phyloP scores from a whole-genome alignment of 1,140 invertebrate genomes.

The Lordiphosa mommai region DNA sequence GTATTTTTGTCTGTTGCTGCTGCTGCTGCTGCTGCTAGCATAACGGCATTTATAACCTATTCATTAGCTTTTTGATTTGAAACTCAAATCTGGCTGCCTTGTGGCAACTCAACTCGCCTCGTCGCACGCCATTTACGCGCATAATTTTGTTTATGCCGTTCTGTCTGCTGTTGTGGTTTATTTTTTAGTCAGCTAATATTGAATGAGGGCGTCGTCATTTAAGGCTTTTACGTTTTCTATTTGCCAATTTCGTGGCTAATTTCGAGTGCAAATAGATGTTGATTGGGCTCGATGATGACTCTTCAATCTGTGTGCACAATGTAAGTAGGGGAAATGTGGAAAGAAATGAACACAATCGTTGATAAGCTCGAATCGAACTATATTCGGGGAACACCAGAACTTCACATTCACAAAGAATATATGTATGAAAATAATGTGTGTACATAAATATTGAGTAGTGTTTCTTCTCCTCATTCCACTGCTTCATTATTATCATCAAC shows the following conservation, averaged over 20 bases:
- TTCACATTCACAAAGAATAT: no score
- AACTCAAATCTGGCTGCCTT: slow-evolving; percentile 53
- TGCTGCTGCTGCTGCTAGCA: slow-evolving; percentile 14
- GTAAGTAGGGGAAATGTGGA: no score
- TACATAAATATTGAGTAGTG: no score
- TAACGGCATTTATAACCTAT: slow-evolving; percentile 72
- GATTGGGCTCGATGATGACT: slow-evolving; percentile 50
- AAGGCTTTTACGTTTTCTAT: slow-evolving; percentile 33
- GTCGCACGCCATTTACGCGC: slow-evolving; percentile 40
- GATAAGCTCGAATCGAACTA: no score
- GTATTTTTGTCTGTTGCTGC: slow-evolving; percentile 1
- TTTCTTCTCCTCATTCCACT: no score
- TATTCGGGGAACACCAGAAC: no score
- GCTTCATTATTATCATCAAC: no score
- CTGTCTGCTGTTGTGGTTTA: slow-evolving; percentile 2
- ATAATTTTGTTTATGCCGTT: slow-evolving; percentile 44
- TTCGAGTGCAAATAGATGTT: slow-evolving; percentile 50
- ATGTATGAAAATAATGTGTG: no score
- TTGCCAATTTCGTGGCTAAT: slow-evolving; percentile 44
- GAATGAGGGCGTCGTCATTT: slow-evolving; percentile 38
- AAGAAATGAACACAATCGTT: no score
- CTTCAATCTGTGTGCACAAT: neutral
- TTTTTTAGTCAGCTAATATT: slow-evolving; percentile 33
- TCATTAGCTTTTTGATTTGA: slow-evolving; percentile 71
- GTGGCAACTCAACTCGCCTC: slow-evolving; percentile 2